phyloP scores from a whole-genome alignment of 30 jellyfish, hydroid and myxozoan species.

The Aurelia aurita region DNA sequence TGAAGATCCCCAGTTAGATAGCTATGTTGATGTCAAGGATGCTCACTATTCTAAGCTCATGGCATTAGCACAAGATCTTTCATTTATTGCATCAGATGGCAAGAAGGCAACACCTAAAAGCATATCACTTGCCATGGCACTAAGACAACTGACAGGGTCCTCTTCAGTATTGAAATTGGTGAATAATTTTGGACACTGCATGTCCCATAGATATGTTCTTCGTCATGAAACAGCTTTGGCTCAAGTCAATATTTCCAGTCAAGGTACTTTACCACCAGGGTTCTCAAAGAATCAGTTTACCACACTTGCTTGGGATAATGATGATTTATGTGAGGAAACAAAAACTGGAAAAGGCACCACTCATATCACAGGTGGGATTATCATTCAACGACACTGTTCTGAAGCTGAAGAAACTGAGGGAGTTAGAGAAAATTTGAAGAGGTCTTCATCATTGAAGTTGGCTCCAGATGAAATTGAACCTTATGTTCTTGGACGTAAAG shows the following conservation, averaged over 20 bases:
- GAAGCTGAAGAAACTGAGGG: background rate
- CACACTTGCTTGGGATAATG: constrained; percentile 59
- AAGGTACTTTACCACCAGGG: constrained; percentile 38
- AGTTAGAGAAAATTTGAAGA: constrained; percentile 1
- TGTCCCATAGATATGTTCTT: constrained; percentile 21
- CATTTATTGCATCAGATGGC: constrained; percentile 43
- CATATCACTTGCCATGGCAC: too few relatives aligned
- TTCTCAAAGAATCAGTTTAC: background rate
- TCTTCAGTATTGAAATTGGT: constrained; percentile 10
- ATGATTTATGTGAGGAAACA: constrained; percentile 49
- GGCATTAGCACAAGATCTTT: constrained; percentile 42
- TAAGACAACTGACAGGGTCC: constrained; percentile 54
- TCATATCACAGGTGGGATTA: constrained; percentile 45
- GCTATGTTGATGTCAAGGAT: constrained; percentile 21
- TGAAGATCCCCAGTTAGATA: constrained; percentile 35
- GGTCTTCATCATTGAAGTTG: constrained; percentile 19
- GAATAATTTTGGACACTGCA: constrained; percentile 46
- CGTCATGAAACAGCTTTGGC: constrained; percentile 62
- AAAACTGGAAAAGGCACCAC: constrained; percentile 48
- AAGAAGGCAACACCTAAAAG: constrained; percentile 56
- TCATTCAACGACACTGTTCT: constrained; percentile 16
- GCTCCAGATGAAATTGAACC: constrained; percentile 22
- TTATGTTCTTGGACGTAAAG: constrained; percentile 19
- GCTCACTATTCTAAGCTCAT: background rate
- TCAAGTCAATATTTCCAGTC: constrained; percentile 1